Percentiles rank a stretch among this genome's conserved stretches.
These are phyloP conservation scores for Catocala nupta DNA, from an alignment of 2,888 invertebrate genomes.

Conservation along the genomic window DNA sequence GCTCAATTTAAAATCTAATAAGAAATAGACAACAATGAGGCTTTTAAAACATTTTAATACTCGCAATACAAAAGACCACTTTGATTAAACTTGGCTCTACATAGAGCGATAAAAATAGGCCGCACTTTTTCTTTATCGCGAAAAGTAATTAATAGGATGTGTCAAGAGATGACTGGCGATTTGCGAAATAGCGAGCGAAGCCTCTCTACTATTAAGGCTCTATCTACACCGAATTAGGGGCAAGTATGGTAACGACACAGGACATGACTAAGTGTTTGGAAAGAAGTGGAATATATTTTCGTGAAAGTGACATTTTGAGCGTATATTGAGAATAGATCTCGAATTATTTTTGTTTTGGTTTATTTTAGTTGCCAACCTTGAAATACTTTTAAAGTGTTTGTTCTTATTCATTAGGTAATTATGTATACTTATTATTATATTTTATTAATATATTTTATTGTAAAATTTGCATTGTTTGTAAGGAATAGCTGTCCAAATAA, in stretches of 20 bases:
- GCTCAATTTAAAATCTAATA: background rate
- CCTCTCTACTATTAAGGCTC: slow-evolving; percentile 37
- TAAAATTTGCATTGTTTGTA: no score
- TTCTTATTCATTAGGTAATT: no score
- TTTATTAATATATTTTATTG: no score
- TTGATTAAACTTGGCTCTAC: slow-evolving; percentile 43
- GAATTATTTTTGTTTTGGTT: no score
- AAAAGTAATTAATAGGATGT: slow-evolving; percentile 52
- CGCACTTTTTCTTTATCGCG: slow-evolving; percentile 33
- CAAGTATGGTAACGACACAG: slow-evolving; percentile 19
- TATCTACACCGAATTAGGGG: slow-evolving; percentile 43
- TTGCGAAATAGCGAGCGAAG: slow-evolving; percentile 35
- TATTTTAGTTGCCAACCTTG: no score
- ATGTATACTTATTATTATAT: no score
- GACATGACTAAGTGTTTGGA: slow-evolving; percentile 11
- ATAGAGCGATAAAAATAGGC: slow-evolving; percentile 30
- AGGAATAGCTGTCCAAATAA: no score
- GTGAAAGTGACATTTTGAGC: background rate
- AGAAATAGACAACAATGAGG: background rate
- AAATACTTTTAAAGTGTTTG: no score
- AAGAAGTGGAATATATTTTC: background rate
- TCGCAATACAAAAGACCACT: slow-evolving; percentile 46
- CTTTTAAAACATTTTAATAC: slow-evolving; percentile 20
- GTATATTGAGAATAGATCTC: no score
- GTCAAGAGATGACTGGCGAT: slow-evolving; percentile 54